phyloP scores from a whole-genome alignment of 1,140 invertebrate genomes.

The Caenorhabditis brenneri region DNA sequence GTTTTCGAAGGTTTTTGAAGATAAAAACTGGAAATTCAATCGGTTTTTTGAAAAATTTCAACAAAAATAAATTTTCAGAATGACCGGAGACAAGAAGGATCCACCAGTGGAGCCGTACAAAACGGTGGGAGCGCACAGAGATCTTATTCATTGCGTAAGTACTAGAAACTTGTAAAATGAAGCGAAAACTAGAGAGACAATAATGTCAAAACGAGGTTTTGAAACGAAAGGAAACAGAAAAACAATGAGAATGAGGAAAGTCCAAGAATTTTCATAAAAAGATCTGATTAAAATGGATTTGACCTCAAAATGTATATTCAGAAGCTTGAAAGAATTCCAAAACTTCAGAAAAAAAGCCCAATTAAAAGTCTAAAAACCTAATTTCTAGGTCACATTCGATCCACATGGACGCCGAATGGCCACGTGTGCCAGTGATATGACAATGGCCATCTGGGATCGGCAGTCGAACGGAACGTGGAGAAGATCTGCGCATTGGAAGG shows the following conservation, averaged over 20 bases:
- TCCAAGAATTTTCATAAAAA: too few species aligned
- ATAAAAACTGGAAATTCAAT: too few species aligned
- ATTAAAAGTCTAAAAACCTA: not conserved
- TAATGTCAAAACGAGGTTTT: too few species aligned
- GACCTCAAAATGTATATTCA: not conserved
- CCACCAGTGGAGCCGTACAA: not conserved
- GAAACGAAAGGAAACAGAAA: too few species aligned
- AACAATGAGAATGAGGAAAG: too few species aligned
- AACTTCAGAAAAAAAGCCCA: not conserved
- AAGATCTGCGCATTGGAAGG: constrained; percentile 44
- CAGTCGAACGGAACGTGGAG: constrained; percentile 37
- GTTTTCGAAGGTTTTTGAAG: not conserved
- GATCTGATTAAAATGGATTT: too few species aligned
- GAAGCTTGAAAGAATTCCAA: too few species aligned
- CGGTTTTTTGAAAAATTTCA: too few species aligned
- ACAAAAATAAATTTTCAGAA: too few species aligned
- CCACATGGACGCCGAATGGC: constrained; percentile 44
- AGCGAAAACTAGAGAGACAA: not conserved
- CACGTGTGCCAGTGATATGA: constrained; percentile 36
- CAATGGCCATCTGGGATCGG: constrained; percentile 45
- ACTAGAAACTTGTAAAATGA: too few species aligned
- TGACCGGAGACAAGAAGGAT: not conserved
- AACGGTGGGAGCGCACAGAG: not conserved
- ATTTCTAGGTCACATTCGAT: constrained; percentile 45
- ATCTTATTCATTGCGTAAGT: constrained; percentile 21